These are phyloP conservation scores for Eptesicus fuscus DNA, from an alignment of 2,113 vertebrate species.

Conservation along the genomic window DNA sequence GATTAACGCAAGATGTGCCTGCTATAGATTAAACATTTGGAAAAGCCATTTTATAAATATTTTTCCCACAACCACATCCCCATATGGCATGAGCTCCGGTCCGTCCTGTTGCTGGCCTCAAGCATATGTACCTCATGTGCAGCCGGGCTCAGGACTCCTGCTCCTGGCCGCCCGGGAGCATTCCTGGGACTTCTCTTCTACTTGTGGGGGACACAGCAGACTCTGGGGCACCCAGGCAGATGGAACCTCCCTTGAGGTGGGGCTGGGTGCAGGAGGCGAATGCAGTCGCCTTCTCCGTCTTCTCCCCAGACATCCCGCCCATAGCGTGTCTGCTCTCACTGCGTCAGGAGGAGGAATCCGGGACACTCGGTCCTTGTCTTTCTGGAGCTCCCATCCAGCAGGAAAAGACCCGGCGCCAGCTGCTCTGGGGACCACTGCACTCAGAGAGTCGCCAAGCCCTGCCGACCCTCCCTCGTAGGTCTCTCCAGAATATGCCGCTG, in stretches of 20 bases:
- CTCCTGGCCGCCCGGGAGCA: constrained; percentile 69
- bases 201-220: constrained; percentile 31
- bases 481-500: background rate
- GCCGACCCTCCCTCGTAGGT: fast-evolving
- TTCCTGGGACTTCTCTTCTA: constrained; percentile 55
- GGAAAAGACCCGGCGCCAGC: background rate
- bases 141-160: constrained; percentile 63
- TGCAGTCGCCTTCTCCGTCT: fast-evolving
- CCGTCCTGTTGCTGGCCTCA: constrained; percentile 73
- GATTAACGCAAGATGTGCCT: constrained; percentile 84
- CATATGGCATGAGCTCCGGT: constrained; percentile 83
- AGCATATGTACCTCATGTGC: constrained; percentile 65
- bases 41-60: constrained; percentile 89
- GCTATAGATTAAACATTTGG: constrained; percentile 88
- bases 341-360: background rate
- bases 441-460: fast-evolving
- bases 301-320: background rate
- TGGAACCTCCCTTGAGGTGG: background rate
- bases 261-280: fast-evolving
- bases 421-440: fast-evolving
- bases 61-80: constrained; percentile 83
- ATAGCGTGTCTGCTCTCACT: background rate
- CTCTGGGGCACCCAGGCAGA: constrained; percentile 24
- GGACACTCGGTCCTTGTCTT: background rate
- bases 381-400: background rate